Evolutionary conservation across 2,888 invertebrate genomes (phyloP).

Genomic region (Tenthredo distinguenda): DNA sequence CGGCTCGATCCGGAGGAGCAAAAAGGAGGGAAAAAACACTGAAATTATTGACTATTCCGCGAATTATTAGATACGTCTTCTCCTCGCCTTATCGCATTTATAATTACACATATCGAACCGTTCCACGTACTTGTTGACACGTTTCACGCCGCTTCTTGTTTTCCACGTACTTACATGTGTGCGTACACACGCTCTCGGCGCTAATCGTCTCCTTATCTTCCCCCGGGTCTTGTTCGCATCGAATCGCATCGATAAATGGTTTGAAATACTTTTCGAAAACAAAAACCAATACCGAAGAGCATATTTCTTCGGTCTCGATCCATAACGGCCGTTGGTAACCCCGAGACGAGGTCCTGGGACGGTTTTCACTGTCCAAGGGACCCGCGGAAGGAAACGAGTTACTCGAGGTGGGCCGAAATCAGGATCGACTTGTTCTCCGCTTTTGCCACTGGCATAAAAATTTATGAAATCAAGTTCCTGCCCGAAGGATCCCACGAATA

Average conservation of each 20-base stretch:
- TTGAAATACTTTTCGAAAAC: background rate
- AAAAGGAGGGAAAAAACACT: background rate
- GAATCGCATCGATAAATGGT: background rate
- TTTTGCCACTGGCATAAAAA: background rate
- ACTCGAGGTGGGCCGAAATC: conserved; percentile 9
- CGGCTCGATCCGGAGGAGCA: too few relatives aligned
- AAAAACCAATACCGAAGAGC: background rate
- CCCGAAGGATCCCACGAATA: conserved; percentile 7
- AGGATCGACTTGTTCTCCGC: conserved; percentile 30
- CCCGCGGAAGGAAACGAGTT: conserved; percentile 32
- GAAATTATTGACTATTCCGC: conserved; percentile 20
- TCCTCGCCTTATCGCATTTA: conserved; percentile 1
- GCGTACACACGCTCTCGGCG: too few relatives aligned
- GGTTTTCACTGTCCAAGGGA: background rate
- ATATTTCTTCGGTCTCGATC: background rate
- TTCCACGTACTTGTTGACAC: conserved; percentile 12
- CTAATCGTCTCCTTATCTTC: background rate
- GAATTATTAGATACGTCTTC: conserved; percentile 20
- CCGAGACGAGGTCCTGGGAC: conserved; percentile 41
- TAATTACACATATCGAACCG: background rate
- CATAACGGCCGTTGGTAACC: conserved; percentile 36
- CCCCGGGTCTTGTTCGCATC: background rate
- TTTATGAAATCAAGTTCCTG: conserved; percentile 33
- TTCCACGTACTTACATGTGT: background rate
- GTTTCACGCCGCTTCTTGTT: background rate